Conservation (phyloP, 2,888 invertebrate species). For the Orgyia antiqua region DNA sequence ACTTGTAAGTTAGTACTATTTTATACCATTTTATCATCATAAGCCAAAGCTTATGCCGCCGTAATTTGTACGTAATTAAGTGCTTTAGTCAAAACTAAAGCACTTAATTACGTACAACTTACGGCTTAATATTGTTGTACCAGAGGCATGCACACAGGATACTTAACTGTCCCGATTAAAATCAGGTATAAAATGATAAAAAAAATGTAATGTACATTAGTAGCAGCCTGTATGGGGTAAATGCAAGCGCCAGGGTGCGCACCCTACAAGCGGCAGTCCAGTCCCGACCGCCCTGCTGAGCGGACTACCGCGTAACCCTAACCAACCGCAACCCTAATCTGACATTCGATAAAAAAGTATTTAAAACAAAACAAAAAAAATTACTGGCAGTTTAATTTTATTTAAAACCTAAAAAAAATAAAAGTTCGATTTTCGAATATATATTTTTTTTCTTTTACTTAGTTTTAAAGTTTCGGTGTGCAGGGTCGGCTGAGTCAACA, state of each 20-base stretch:
- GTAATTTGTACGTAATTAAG: no score
- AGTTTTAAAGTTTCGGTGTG: slow-evolving; percentile 26
- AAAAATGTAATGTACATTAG: slow-evolving; percentile 13
- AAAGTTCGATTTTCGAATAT: no score
- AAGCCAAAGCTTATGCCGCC: no score
- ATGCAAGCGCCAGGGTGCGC: slow-evolving; percentile 58
- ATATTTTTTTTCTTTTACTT: neutral
- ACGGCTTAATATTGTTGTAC: no score
- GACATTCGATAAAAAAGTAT: slow-evolving; percentile 10
- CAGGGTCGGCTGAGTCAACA: slow-evolving; percentile 68
- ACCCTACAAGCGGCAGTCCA: slow-evolving; percentile 60
- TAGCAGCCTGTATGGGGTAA: slow-evolving; percentile 48
- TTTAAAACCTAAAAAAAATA: neutral
- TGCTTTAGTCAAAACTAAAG: no score
- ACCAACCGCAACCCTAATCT: slow-evolving; percentile 20
- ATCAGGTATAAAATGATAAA: slow-evolving; percentile 24
- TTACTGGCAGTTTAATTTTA: neutral
- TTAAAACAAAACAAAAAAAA: slow-evolving; percentile 26
- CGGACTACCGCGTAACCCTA: slow-evolving; percentile 69
- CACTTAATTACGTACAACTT: no score
- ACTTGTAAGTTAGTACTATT: no score
- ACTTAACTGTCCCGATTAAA: slow-evolving; percentile 11
- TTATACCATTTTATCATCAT: no score
- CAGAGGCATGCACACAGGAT: no score
- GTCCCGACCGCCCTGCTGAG: slow-evolving; percentile 57